A percentile compares a stretch with the other conserved stretches of the same genome.
Conservation (phyloP, 1,140 invertebrate species). For the Sycobia sp. region DNA sequence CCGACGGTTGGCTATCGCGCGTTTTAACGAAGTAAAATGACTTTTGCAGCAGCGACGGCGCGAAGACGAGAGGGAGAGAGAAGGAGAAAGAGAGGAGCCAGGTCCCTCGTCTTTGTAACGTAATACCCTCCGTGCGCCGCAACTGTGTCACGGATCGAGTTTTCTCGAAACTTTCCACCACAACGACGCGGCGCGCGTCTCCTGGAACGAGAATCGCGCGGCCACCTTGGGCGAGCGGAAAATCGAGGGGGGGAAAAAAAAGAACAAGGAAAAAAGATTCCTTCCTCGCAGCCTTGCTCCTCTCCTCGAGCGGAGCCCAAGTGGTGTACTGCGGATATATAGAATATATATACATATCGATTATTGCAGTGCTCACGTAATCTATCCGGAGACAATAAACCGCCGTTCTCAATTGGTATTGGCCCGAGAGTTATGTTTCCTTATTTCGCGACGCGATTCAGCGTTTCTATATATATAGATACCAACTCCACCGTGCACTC, state of each 20-base stretch:
- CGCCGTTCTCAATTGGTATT: conserved; percentile 21
- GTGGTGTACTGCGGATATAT: no score
- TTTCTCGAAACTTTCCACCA: conserved; percentile 39
- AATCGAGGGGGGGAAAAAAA: no score
- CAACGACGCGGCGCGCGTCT: background rate
- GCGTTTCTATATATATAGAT: background rate
- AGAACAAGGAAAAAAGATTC: conserved; percentile 11
- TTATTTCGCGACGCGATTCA: background rate
- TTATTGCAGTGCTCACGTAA: conserved; percentile 5
- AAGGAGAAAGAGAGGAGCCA: no score
- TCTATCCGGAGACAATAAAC: conserved; percentile 23
- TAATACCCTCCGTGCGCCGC: conserved; percentile 38
- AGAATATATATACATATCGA: background rate
- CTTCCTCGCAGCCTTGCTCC: background rate
- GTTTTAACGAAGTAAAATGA: conserved; percentile 39
- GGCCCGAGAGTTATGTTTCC: conserved; percentile 9
- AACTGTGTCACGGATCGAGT: conserved; percentile 44
- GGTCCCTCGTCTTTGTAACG: conserved; percentile 34
- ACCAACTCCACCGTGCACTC: background rate
- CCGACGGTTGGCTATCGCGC: conserved; percentile 33
- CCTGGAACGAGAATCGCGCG: no score
- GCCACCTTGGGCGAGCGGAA: conserved; percentile 27
- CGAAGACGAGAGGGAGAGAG: conserved; percentile 16
- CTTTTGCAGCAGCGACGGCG: conserved; percentile 34
- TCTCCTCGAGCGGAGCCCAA: background rate